Conservation (phyloP, 2,797 vertebrate species). For the Halcyon badia region DNA sequence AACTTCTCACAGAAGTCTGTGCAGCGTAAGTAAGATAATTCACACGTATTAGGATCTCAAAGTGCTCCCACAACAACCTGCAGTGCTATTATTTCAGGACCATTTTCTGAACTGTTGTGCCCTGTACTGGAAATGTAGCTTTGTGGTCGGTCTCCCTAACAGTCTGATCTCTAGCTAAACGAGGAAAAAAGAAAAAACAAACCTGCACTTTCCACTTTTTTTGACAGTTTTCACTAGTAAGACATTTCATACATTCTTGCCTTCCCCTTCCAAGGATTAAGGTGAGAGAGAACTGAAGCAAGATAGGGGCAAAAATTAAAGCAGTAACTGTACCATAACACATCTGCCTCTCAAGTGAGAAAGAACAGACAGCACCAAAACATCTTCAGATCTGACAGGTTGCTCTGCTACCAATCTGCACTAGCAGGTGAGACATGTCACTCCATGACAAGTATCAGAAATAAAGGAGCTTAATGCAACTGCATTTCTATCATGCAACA, state of each 20-base stretch:
- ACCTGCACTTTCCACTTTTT: neutral
- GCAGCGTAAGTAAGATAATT: neutral
- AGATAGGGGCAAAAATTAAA: slow-evolving; percentile 27
- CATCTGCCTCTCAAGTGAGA: slow-evolving; percentile 36
- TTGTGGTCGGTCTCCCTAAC: neutral
- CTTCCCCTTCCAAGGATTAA: neutral
- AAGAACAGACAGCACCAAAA: slow-evolving; percentile 31
- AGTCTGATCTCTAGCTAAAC: neutral
- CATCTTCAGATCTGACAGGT: slow-evolving; percentile 53
- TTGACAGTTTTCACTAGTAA: neutral
- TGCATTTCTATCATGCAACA: neutral
- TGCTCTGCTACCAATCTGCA: slow-evolving; percentile 34
- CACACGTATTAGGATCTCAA: accelerated
- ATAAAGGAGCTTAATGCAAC: slow-evolving; percentile 32
- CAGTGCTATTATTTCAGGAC: neutral
- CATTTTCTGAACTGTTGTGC: neutral
- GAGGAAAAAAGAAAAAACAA: neutral
- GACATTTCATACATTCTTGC: neutral
- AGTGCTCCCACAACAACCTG: neutral
- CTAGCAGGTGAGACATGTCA: slow-evolving; percentile 48
- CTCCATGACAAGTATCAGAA: slow-evolving; percentile 35
- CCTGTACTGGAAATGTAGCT: neutral
- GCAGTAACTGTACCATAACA: slow-evolving; percentile 13
- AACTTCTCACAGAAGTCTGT: neutral
- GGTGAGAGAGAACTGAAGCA: neutral